A percentile compares a stretch with the other conserved stretches of the same genome.
Evolutionary conservation across 2,888 invertebrate species (phyloP).

Genomic region (Coronaproctus castanopsis): DNA sequence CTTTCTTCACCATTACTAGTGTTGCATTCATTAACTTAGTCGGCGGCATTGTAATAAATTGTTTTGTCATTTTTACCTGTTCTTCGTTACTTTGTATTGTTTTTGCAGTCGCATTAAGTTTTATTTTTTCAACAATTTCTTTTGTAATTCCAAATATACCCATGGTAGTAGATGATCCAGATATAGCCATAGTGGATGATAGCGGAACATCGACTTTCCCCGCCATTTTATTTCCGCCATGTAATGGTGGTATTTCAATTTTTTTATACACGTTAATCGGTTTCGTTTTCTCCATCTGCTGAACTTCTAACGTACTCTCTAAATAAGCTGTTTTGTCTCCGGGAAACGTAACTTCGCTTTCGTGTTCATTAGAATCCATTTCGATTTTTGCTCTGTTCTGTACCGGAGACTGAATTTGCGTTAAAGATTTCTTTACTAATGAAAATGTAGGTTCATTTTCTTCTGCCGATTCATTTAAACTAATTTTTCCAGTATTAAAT

Average conservation of each 20-base stretch:
- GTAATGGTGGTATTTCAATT: slow-evolving; percentile 10
- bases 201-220: background rate
- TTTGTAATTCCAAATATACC: background rate
- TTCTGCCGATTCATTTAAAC: slow-evolving; percentile 13
- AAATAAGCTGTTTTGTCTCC: slow-evolving; percentile 6
- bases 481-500: slow-evolving; percentile 16
- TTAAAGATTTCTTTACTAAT: background rate
- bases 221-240: background rate
- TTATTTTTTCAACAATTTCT: background rate
- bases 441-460: background rate
- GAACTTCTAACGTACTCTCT: slow-evolving; percentile 5
- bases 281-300: background rate
- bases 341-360: background rate
- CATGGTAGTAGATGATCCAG: background rate
- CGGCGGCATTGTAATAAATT: background rate
- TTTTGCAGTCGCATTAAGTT: background rate
- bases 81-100: too few relatives aligned
- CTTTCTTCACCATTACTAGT: too few relatives aligned
- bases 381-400: slow-evolving; percentile 7
- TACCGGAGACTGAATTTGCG: background rate
- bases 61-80: background rate
- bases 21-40: background rate
- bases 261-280: slow-evolving; percentile 13
- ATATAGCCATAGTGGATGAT: background rate
- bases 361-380: slow-evolving; percentile 6